Evolutionary conservation across 2,888 invertebrate species (phyloP), one percentile per base, ranked within the genome.

Genomic region (Anoplius nigerrimus): DNA sequence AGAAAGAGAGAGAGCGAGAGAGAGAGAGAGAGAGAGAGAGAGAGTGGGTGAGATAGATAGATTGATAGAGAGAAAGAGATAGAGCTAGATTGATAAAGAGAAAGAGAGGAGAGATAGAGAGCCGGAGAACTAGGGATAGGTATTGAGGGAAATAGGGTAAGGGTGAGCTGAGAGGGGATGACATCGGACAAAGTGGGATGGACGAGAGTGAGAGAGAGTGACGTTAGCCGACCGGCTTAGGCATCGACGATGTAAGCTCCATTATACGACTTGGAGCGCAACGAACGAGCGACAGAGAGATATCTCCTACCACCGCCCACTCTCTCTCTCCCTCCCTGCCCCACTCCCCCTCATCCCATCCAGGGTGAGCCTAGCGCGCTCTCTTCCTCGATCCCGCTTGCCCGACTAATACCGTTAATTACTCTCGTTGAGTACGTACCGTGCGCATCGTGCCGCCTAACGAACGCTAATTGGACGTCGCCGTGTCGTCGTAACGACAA

Each of bases 351-450:
- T 42, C 42, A 42, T 13, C 42, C 13, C n/a, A n/a, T n/a, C n/a
- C n/a, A n/a, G n/a, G n/a, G 42, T 8, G 42, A 42, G 8, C 42
- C 42, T 42, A 6, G 13, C 73, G 57, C 65, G 71, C 65, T 61
- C 68, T 67, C 48, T 72, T 70, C 48, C 62, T 57, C 64, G 70
- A 52, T 68, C 71, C 62, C 60, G 42, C 66, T 59, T 68, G 76
- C 65, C 72, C 72, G 68, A 71, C 80, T 83, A 82, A 82, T 82
- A 80, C 82, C 76, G 79, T 81, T 83, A 82, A 83, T 82, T 82
- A 82, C 78, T 81, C 77, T 75, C 78, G 74, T 72, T 67, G 72
- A 78, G 71, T 54, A 75, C 71, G 74, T 71, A 62, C 65, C 48
- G 63, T 59, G 46, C 60, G 69, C 64, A 68, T 69, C 67, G 71